Conservation (phyloP, 1,140 invertebrate species). For the Aphidius gifuensis region DNA sequence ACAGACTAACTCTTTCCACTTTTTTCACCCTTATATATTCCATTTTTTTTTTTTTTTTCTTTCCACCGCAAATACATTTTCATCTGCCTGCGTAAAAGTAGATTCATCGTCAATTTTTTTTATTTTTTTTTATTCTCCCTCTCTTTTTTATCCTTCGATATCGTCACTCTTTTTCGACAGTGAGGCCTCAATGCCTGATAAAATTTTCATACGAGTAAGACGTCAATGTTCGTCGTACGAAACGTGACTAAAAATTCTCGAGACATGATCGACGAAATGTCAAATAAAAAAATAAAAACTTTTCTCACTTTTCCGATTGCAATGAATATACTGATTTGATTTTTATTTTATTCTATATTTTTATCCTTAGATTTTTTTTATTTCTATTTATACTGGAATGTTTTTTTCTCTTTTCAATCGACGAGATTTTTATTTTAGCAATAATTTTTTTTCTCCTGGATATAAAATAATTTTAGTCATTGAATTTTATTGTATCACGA, state of each 20-base stretch:
- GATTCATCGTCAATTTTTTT: constrained; percentile 17
- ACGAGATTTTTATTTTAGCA: no score
- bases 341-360: not conserved
- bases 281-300: not conserved
- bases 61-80: no score
- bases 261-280: not conserved
- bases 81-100: no score
- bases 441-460: no score
- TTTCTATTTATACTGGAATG: not conserved
- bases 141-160: not conserved
- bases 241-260: constrained; percentile 11
- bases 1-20: not conserved
- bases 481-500: no score
- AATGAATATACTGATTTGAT: constrained; percentile 8
- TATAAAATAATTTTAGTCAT: no score
- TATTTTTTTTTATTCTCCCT: constrained; percentile 11
- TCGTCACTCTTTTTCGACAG: no score
- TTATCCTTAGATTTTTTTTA: constrained; percentile 1
- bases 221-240: constrained; percentile 13
- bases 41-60: not conserved
- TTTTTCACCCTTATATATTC: not conserved
- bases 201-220: constrained; percentile 14
- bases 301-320: constrained; percentile 7
- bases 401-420: no score
- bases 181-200: not conserved